These are phyloP conservation scores for Takifugu bimaculatus DNA, from an alignment of 2,113 vertebrate genomes.

Conservation along the genomic window DNA sequence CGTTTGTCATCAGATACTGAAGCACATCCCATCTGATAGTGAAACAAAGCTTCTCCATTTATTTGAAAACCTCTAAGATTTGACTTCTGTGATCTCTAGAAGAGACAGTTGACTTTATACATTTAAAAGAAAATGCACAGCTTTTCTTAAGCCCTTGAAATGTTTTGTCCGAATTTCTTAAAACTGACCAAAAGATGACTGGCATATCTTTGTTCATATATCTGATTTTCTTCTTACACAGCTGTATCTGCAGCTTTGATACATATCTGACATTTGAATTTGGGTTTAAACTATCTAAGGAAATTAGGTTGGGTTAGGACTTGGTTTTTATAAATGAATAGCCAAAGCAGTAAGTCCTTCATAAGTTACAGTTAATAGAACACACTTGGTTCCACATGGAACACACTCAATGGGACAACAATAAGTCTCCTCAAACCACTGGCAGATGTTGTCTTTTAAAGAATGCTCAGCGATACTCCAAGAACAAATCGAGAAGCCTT, in stretches of 20 bases:
- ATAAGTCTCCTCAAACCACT: constrained; percentile 56
- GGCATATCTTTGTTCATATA: too few relatives aligned
- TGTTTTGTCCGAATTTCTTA: too few relatives aligned
- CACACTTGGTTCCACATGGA: constrained; percentile 1
- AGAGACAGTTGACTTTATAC: too few relatives aligned
- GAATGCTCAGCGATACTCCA: constrained; percentile 67
- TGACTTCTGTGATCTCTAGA: too few relatives aligned
- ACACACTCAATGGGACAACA: constrained; percentile 21
- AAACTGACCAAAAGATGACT: too few relatives aligned
- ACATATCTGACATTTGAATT: not conserved
- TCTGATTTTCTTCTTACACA: too few relatives aligned
- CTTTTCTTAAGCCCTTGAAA: too few relatives aligned
- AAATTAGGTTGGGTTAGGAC: too few relatives aligned
- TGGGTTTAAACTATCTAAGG: not conserved
- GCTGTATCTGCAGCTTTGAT: not conserved
- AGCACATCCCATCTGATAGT: not conserved
- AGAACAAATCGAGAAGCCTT: constrained; percentile 70
- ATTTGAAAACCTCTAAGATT: too few relatives aligned
- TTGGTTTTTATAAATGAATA: not conserved
- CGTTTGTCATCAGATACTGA: not conserved
- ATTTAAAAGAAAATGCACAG: too few relatives aligned
- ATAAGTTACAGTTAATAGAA: not conserved
- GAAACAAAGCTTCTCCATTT: not conserved
- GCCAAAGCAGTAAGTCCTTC: not conserved
- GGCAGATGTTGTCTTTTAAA: constrained; percentile 75